Conservation (phyloP, 2,888 invertebrate species). For the Xanthostigma xanthostigma region DNA sequence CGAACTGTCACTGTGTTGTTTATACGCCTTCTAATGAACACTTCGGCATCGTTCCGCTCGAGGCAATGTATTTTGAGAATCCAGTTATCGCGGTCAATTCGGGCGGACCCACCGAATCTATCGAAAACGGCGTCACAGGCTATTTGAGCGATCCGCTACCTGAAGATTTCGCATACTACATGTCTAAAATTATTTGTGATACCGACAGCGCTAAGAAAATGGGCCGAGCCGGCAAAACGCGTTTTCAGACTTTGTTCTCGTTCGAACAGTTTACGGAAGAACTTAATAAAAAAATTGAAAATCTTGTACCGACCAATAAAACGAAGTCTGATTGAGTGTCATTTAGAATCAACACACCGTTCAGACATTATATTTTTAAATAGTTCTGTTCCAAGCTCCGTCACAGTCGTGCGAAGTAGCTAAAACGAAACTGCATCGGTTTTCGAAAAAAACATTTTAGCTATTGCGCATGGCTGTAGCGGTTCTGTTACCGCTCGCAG, state of each 20-base stretch:
- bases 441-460: no score
- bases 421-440: no score
- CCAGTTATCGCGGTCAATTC: conserved; percentile 92
- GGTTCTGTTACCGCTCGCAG: no score
- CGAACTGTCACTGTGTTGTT: conserved; percentile 59
- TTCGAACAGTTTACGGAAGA: no score
- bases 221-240: conserved; percentile 58
- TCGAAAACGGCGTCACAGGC: conserved; percentile 65
- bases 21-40: conserved; percentile 97
- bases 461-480: no score
- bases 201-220: conserved; percentile 44
- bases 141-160: conserved; percentile 58
- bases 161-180: conserved; percentile 60
- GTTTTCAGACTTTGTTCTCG: conserved; percentile 25
- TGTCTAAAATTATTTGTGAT: conserved; percentile 52
- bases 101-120: conserved; percentile 91
- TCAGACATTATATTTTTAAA: no score
- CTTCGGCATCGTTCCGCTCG: conserved; percentile 97
- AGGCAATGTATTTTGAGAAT: conserved; percentile 88
- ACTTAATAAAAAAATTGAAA: no score
- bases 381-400: no score
- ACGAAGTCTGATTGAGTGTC: neutral
- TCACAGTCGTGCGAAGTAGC: no score
- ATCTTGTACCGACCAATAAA: no score
- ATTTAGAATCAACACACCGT: no score